phyloP scores from a whole-genome alignment of 2,113 vertebrate genomes.

The Pampusana beccarii region DNA sequence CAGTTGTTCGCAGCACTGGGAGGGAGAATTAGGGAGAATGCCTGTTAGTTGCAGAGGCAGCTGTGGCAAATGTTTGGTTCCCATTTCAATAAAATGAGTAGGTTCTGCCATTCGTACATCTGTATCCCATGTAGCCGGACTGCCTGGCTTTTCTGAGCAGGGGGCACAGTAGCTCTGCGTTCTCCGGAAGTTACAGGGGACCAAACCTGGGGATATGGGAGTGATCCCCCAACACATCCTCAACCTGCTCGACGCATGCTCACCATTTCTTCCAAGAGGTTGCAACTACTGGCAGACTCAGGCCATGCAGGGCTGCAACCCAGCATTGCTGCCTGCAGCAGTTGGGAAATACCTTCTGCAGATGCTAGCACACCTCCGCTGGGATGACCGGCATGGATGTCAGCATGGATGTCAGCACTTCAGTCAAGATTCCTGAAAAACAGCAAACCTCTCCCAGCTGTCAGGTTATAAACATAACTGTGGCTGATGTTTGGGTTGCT shows the following conservation, averaged over 20 bases:
- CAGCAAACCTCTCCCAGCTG: not conserved
- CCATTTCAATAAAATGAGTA: not conserved
- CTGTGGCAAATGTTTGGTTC: not conserved
- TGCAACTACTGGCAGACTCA: not conserved
- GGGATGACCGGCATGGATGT: not conserved
- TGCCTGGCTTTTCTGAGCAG: not conserved
- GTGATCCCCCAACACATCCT: not conserved
- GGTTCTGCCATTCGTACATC: not conserved
- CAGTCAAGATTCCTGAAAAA: not conserved
- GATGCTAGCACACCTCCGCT: accelerated
- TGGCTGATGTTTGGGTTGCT: not conserved
- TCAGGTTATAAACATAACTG: not conserved
- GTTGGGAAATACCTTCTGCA: not conserved
- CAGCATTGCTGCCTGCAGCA: not conserved
- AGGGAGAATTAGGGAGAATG: not conserved
- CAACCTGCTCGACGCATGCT: not conserved
- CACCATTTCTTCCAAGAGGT: not conserved
- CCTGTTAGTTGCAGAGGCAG: not conserved
- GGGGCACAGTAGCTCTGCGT: not conserved
- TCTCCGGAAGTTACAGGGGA: not conserved
- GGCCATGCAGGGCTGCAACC: accelerated
- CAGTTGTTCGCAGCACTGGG: not conserved
- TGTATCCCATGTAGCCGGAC: not conserved
- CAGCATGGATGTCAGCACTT: not conserved
- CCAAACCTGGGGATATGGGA: accelerated